phyloP scores from a whole-genome alignment of 2,888 invertebrate species.

The Drosophila prostipennis region DNA sequence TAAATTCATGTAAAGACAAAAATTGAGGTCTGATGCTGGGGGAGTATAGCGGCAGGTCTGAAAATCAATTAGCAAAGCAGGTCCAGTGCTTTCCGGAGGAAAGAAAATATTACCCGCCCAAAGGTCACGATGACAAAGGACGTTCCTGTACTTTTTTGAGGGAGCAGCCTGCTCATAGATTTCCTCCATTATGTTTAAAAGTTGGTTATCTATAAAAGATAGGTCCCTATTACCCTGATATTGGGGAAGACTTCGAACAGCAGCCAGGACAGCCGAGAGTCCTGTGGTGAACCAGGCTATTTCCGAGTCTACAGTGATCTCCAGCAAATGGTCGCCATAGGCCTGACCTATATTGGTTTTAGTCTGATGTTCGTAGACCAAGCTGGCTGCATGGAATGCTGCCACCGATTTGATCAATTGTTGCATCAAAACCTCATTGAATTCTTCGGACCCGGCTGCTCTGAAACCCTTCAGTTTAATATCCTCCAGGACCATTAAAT shows the following conservation, averaged over 20 bases:
- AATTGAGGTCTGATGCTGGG: slow-evolving; percentile 79
- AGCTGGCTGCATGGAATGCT: slow-evolving; percentile 83
- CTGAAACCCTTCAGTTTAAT: slow-evolving; percentile 64
- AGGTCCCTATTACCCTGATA: slow-evolving; percentile 54
- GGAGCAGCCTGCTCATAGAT: slow-evolving; percentile 73
- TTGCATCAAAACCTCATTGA: slow-evolving; percentile 72
- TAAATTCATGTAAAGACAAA: slow-evolving; percentile 78
- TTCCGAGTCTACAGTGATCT: slow-evolving; percentile 71
- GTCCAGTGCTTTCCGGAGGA: slow-evolving; percentile 15
- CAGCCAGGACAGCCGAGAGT: slow-evolving; percentile 59
- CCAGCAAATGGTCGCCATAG: slow-evolving; percentile 57
- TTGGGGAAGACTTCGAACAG: slow-evolving; percentile 59
- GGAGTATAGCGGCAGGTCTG: slow-evolving; percentile 82
- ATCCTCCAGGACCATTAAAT: slow-evolving; percentile 83
- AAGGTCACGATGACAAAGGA: slow-evolving; percentile 84
- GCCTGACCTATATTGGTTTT: slow-evolving; percentile 53
- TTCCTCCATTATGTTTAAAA: slow-evolving; percentile 56
- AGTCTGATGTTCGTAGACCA: slow-evolving; percentile 81
- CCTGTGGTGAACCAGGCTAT: slow-evolving; percentile 79
- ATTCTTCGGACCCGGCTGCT: slow-evolving; percentile 20
- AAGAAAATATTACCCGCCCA: slow-evolving; percentile 83
- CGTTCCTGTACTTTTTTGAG: slow-evolving; percentile 84
- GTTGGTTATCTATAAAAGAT: slow-evolving; percentile 62
- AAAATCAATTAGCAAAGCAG: slow-evolving; percentile 80
- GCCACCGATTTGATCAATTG: slow-evolving; percentile 81